Evolutionary conservation across 2,797 vertebrate species (phyloP), one percentile per base, ranked within the genome.

Genomic region (Lophius americanus): DNA sequence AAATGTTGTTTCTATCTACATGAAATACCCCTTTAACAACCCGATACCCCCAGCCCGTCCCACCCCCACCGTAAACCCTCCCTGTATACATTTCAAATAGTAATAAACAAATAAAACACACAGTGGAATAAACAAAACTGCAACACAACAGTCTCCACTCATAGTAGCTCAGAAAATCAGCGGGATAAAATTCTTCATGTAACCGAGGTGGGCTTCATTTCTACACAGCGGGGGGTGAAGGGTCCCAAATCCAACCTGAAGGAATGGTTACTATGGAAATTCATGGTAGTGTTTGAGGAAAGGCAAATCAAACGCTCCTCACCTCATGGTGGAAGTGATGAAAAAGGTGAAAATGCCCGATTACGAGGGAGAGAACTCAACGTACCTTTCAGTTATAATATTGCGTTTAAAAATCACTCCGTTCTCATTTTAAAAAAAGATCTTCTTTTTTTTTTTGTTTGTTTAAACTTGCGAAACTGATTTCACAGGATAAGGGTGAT

Each of bases 1-100:
- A 79, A 75, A 82, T 78, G 78, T 75, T 48, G 51, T 76, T 68
- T 84, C 86, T 92, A 91, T 91, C 90, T 92, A 92, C 89, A 92
- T 65, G 66, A 60, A 82, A 78, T 80, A 84, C 73, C 74, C 79
- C 76, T 74, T 83, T 73, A 74, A 78, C 23, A 23, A 23, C 76
- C 80, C 54, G 14, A 36, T 9, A 50, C 44, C n/a, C 46, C 66
- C 42, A 4, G 48, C 68, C 33, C 6, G 5, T 2, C 13, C 64
- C 13, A 39, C 39, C 6, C 51, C 51, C 5, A 35, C 14, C 51
- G 11, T 36, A 52, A 23, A 12, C 76, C 44, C 2, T 70, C 73
- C 69, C 7, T 80, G 0, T 68, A 85, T 80, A 86, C 73, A 63
- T 82, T 69, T 83, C 79, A 84, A 85, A 87, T 75, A 87, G 72